Base-by-base conservation (phyloP, 2,797 vertebrate species). In the Schizopygopsis pylzovi region DNA sequence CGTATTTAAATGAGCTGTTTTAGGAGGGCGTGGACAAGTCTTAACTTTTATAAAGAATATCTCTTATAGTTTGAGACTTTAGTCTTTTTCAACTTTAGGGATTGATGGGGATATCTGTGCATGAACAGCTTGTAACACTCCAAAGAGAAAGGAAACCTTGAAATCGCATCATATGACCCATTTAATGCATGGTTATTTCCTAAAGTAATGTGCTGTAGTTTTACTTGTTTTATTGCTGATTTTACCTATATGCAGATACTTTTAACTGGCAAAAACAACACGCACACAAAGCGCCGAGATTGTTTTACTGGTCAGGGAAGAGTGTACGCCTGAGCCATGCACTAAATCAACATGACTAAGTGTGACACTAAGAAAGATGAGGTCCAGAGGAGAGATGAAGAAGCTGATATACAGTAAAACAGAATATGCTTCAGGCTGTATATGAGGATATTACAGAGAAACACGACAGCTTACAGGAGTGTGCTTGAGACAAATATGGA, bases 281-380 rank as follows among this genome's bases (percentile, higher is more conserved):
- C 75, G 67, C 63, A 47, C 68, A 37, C 68, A 80, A 59, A 75
- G 25, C 13, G 25, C 85, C 75, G 54, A 77, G 79, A 79, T 52
- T 39, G 61, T 68, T 73, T 65, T 25, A 59, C 33, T 59, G 67
- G 67, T 80, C 70, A 81, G 47, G 28, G 20, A 71, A 61, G 49
- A 39, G 68, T 76, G 83, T 37, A 22, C 61, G 56, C 88, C 65
- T 75, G 81, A 80, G 67, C 25, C 79, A 28, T 59, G 79, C 79
- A 84, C 84, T 82, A 85, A 86, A 89, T 90, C 54, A 67, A 77
- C 81, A 80, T 87, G 86, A 89, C 80, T 86, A 43, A 76, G 79
- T 75, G 79, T 87, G 86, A 81, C 89, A 81, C 41, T 81, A 68
- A 83, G 84, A 83, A 78, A 88, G 63, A 86, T 73, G 86, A 71